Evolutionary conservation across 30 jellyfish, hydroid and myxozoan genomes (phyloP).

Genomic region (Hydra vulgaris): DNA sequence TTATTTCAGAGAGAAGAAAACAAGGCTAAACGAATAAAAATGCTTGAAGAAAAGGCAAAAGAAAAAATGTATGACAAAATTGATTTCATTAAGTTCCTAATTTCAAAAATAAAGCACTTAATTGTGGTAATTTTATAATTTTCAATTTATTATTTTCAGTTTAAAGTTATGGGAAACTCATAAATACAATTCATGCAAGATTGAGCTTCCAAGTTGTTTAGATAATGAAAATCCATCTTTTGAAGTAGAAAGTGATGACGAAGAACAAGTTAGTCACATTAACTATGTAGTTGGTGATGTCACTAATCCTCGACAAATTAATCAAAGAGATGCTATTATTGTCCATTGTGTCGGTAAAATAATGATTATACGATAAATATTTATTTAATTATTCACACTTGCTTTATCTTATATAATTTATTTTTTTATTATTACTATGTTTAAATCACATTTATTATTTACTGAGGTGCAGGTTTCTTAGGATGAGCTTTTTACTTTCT

Average conservation of each 20-base stretch:
- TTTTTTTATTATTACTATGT: neutral
- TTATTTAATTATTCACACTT: too few species aligned
- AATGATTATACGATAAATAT: neutral
- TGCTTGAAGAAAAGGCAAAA: constrained; percentile 42
- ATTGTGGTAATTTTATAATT: neutral
- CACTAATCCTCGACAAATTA: constrained; percentile 45
- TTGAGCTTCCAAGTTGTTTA: neutral
- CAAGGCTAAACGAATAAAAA: constrained; percentile 52
- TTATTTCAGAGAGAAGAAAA: constrained; percentile 52
- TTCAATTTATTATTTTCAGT: constrained; percentile 21
- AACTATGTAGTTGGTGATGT: constrained; percentile 90
- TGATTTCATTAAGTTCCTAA: neutral
- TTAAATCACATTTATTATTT: too few species aligned
- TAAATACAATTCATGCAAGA: constrained; percentile 41
- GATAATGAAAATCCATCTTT: neutral
- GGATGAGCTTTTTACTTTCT: too few species aligned
- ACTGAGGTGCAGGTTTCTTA: too few species aligned
- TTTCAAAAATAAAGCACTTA: neutral
- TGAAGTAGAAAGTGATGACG: constrained; percentile 43
- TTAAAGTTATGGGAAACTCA: constrained; percentile 48
- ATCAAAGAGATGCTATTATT: constrained; percentile 46
- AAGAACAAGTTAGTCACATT: constrained; percentile 34
- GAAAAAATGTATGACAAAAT: constrained; percentile 1
- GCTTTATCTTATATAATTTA: too few species aligned
- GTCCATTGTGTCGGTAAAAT: constrained; percentile 80